Evolutionary conservation across 2,113 vertebrate species (phyloP).

Genomic region (Phalacrocorax brasilianus): DNA sequence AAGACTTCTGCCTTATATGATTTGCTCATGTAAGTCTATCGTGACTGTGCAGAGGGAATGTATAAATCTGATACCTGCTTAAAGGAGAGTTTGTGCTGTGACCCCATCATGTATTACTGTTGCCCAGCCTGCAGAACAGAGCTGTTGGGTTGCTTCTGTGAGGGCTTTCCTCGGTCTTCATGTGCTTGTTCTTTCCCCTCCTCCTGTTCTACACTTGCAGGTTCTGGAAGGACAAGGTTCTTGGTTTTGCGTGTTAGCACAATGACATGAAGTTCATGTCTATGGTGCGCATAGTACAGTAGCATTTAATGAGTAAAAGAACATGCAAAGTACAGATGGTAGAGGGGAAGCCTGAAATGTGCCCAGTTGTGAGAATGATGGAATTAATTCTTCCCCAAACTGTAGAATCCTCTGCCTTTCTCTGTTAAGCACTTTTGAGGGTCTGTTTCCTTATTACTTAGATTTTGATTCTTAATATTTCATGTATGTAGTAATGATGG

Average conservation of each 20-base stretch:
- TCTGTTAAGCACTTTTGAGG: background rate
- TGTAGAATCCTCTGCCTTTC: background rate
- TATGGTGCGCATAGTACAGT: background rate
- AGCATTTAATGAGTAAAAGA: background rate
- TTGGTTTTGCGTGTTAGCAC: background rate
- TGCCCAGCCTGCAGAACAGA: background rate
- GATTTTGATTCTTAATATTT: background rate
- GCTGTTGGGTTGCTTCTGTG: background rate
- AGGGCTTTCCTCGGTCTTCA: background rate
- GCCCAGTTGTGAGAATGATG: background rate
- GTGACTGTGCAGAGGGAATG: background rate
- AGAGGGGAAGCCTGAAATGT: background rate
- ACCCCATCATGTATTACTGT: background rate
- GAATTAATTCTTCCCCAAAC: background rate
- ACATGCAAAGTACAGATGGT: background rate
- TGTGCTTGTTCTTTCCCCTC: background rate
- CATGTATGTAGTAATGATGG: background rate
- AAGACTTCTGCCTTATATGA: background rate
- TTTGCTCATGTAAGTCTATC: background rate
- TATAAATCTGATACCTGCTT: background rate
- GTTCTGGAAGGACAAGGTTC: background rate
- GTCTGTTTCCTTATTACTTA: background rate
- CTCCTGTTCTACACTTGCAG: background rate
- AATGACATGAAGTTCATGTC: background rate
- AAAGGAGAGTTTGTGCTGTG: background rate